Conservation (phyloP, 1,140 invertebrate genomes). For the Panagrolaimus sp. region DNA sequence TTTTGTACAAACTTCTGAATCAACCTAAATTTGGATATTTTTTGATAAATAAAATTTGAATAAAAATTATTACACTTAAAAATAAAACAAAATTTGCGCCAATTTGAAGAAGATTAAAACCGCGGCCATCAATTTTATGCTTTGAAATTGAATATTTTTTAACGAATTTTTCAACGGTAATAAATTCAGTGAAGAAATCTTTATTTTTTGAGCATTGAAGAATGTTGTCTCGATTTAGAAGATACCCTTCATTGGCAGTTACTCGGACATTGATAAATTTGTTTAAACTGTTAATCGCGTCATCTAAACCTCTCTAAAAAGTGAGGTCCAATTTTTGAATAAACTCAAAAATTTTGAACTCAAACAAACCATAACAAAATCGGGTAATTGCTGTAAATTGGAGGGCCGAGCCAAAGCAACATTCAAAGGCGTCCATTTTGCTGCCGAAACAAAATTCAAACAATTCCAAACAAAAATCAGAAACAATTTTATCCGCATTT, state of each 20-base stretch:
- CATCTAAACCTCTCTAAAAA: conserved; percentile 1
- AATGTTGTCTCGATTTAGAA: neutral
- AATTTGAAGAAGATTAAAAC: neutral
- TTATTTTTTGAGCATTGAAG: neutral
- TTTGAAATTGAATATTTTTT: neutral
- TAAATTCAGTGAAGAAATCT: neutral
- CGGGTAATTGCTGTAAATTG: neutral
- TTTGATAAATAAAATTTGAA: no score
- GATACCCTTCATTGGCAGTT: neutral
- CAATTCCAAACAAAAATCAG: no score
- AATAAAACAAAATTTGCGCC: conserved; percentile 8
- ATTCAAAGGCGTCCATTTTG: conserved; percentile 6
- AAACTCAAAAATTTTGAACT: neutral
- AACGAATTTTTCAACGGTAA: neutral
- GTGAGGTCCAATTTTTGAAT: no score
- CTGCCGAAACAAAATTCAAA: neutral
- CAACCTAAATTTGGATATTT: neutral
- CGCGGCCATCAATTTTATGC: neutral
- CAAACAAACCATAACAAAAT: neutral
- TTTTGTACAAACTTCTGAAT: conserved; percentile 8
- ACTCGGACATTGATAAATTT: conserved; percentile 2
- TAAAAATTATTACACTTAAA: neutral
- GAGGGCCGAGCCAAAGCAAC: neutral
- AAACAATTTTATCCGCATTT: no score
- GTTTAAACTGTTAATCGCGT: neutral